phyloP scores from a whole-genome alignment of 2,113 vertebrate genomes.

The Brachypteracias leptosomus region DNA sequence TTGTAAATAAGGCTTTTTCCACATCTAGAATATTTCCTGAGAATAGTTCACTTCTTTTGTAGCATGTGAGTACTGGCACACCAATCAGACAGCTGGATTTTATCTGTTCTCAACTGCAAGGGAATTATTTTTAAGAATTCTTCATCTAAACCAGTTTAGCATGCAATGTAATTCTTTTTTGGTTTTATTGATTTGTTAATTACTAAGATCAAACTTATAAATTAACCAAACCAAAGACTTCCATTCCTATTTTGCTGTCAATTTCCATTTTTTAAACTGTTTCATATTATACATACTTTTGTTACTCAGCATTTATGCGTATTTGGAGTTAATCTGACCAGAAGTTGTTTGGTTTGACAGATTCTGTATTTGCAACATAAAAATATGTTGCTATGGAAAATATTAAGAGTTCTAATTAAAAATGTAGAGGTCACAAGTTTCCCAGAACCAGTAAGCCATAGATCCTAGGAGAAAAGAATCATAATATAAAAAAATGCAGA shows the following conservation, averaged over 20 bases:
- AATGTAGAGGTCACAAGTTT: conserved; percentile 81
- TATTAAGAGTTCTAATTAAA: conserved; percentile 80
- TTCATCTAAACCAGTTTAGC: neutral
- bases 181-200: neutral
- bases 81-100: neutral
- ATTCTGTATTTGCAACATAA: conserved; percentile 71
- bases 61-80: neutral
- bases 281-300: neutral
- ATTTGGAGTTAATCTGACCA: conserved; percentile 25
- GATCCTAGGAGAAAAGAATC: conserved; percentile 74
- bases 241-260: neutral
- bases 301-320: neutral
- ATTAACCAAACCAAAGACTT: neutral
- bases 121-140: neutral
- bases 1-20: neutral
- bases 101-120: neutral
- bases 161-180: neutral
- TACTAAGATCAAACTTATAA: neutral
- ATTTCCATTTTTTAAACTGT: neutral
- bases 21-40: neutral
- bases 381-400: conserved; percentile 79
- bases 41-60: neutral
- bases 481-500: conserved; percentile 61
- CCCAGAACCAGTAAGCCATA: conserved; percentile 77
- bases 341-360: conserved; percentile 69